A percentile compares a stretch with the other conserved stretches of the same genome.
These are phyloP conservation scores for Tachypleus tridentatus DNA, from an alignment of 1,140 invertebrate genomes.

Conservation along the genomic window DNA sequence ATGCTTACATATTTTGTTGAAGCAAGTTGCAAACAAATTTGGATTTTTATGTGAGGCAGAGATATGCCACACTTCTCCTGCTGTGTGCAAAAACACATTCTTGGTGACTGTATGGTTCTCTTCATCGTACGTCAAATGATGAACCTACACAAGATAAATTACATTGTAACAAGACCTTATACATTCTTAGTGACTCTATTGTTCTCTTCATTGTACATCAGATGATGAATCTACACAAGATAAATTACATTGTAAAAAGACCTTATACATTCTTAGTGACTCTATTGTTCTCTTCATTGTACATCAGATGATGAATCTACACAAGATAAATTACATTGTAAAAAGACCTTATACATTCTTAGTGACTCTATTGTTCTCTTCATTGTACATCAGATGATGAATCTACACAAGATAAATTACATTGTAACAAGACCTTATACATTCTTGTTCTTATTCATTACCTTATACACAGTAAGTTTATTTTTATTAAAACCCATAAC, in stretches of 20 bases:
- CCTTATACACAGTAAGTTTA: too few relatives aligned
- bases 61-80: conserved; percentile 82
- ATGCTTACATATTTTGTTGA: conserved; percentile 30
- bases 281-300: too few relatives aligned
- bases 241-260: too few relatives aligned
- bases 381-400: conserved; percentile 81
- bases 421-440: too few relatives aligned
- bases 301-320: too few relatives aligned
- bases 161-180: conserved; percentile 15
- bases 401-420: too few relatives aligned
- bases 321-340: too few relatives aligned
- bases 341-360: too few relatives aligned
- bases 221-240: conserved; percentile 65
- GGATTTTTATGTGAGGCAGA: conserved; percentile 63
- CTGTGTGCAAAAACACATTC: conserved; percentile 45
- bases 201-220: conserved; percentile 83
- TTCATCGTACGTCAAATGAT: conserved; percentile 83
- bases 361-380: too few relatives aligned
- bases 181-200: conserved; percentile 59
- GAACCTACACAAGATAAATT: conserved; percentile 40
- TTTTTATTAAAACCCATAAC: too few relatives aligned
- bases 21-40: conserved; percentile 62
- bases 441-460: too few relatives aligned
- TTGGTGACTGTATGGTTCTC: conserved; percentile 71
- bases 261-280: too few relatives aligned